These are phyloP conservation scores for Paradisaea rubra DNA, from an alignment of 2,113 vertebrate genomes.

Conservation along the genomic window DNA sequence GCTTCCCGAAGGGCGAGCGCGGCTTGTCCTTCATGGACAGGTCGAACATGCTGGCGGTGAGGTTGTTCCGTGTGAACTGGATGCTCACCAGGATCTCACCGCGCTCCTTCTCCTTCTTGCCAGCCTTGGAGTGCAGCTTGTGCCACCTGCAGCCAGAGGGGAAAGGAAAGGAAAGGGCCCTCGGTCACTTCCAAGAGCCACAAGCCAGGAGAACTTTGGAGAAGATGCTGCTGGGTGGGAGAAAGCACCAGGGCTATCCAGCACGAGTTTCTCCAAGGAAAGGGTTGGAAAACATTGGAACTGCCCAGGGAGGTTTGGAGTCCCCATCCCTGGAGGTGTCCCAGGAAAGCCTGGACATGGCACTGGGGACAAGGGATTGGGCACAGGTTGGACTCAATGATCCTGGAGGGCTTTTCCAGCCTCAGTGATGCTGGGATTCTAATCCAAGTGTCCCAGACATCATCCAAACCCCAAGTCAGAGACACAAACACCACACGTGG, in stretches of 20 bases:
- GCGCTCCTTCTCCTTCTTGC: constrained; percentile 95
- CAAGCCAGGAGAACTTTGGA: neutral
- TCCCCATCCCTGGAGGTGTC: neutral
- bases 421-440: neutral
- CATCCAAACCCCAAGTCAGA: neutral
- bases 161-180: neutral
- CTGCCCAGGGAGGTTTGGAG: neutral
- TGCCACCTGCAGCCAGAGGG: constrained; percentile 80
- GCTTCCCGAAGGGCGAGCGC: constrained; percentile 83
- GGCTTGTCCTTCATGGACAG: constrained; percentile 90
- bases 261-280: neutral
- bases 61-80: constrained; percentile 87
- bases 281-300: rapidly evolving
- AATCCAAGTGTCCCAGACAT: neutral
- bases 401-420: neutral
- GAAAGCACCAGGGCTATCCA: neutral
- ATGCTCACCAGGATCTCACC: constrained; percentile 89
- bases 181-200: neutral
- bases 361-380: neutral
- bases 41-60: constrained; percentile 98
- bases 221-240: neutral
- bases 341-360: neutral
- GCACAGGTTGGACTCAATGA: rapidly evolving
- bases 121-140: constrained; percentile 88
- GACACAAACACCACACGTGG: rapidly evolving